A percentile compares a stretch with the other conserved stretches of the same genome.
Conservation (phyloP, 1,140 invertebrate species). For the Hesperophylax magnus region DNA sequence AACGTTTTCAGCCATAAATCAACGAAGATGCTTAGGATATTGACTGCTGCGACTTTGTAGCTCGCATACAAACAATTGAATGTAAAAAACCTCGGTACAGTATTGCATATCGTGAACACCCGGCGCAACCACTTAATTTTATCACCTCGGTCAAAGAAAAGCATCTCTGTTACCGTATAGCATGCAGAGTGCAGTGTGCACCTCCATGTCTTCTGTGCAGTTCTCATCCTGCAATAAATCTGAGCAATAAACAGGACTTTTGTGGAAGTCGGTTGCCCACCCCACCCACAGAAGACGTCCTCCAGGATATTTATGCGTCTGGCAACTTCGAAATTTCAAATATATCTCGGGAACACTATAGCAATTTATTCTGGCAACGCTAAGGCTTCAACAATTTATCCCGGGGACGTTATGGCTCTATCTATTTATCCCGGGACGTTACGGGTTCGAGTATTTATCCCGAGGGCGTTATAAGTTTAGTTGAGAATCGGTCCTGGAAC, state of each 20-base stretch:
- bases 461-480: too few relatives aligned
- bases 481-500: too few relatives aligned
- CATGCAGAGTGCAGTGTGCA: not conserved
- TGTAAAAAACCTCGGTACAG: too few relatives aligned
- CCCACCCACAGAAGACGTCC: slow-evolving; percentile 14
- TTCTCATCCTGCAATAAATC: slow-evolving; percentile 33
- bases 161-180: not conserved
- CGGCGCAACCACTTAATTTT: not conserved
- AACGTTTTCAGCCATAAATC: too few relatives aligned
- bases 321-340: slow-evolving; percentile 47
- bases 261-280: not conserved
- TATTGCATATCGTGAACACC: too few relatives aligned
- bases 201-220: not conserved
- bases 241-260: slow-evolving; percentile 11
- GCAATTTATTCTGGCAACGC: too few relatives aligned
- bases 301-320: slow-evolving; percentile 53
- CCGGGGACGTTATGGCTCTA: not conserved
- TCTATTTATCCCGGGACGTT: not conserved
- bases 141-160: not conserved
- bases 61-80: too few relatives aligned
- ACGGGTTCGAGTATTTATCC: too few relatives aligned
- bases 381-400: not conserved
- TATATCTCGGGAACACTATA: not conserved
- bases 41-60: too few relatives aligned
- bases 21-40: too few relatives aligned